These are phyloP conservation scores for Platycnemis pennipes DNA, from an alignment of 2,888 invertebrate species.

Conservation along the genomic window DNA sequence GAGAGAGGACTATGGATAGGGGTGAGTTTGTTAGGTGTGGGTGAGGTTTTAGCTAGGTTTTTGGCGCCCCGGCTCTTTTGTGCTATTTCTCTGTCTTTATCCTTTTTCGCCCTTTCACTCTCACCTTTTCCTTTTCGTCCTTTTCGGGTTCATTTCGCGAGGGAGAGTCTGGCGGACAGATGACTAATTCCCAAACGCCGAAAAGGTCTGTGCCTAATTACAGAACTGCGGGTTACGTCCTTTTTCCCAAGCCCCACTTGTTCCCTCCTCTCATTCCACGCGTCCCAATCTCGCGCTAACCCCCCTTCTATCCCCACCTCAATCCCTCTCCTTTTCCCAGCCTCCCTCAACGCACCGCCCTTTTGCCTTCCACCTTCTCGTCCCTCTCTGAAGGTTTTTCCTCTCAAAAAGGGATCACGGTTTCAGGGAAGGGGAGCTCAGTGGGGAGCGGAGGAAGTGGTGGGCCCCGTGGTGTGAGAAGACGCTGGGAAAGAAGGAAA, in stretches of 20 bases:
- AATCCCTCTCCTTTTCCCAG: too few species aligned
- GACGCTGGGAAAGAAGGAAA: neutral
- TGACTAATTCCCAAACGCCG: slow-evolving; percentile 52
- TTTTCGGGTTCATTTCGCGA: neutral
- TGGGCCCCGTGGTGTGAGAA: neutral
- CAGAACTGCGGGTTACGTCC: slow-evolving; percentile 19
- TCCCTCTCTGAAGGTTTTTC: neutral
- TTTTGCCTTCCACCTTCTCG: neutral
- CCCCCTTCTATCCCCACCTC: neutral
- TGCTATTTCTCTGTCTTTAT: neutral
- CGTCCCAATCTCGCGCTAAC: neutral
- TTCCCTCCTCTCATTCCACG: neutral
- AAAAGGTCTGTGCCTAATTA: slow-evolving; percentile 47
- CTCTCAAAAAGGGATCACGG: neutral
- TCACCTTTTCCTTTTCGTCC: neutral
- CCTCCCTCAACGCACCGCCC: neutral
- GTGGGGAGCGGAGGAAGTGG: neutral
- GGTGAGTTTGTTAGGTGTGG: neutral
- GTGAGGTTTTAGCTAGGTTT: neutral
- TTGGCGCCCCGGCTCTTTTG: neutral
- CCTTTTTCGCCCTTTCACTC: neutral
- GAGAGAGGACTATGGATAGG: neutral
- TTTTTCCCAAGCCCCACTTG: neutral
- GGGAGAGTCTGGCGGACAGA: neutral
- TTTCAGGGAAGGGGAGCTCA: neutral